Evolutionary conservation across 1,140 invertebrate species (phyloP), one percentile per base, ranked within the genome.

Genomic region (Augochlora pura): DNA sequence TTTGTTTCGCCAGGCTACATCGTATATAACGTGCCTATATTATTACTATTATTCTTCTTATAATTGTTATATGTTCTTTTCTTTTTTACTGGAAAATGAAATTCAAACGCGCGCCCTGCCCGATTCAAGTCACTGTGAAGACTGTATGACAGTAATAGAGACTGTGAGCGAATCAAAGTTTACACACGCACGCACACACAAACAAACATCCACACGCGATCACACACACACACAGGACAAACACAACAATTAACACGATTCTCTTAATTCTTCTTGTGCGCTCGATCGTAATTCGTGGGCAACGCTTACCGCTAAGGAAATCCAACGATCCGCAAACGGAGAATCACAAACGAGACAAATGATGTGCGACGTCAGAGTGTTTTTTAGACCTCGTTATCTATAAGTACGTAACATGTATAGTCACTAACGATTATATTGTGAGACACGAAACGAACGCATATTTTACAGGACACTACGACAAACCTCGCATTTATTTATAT

Each of bases 401-500:
- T 85, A 78, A 86, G 64, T 82, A 38, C 32, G 32, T 32, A n/a
- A 32, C 64, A 71, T 49, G 63, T 82, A 59, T 76, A 85, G 77
- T 81, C 80, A 80, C 64, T 54, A 86, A 78, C 71, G 38, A 80
- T 65, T 77, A 42, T 42, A 57, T 70, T 80, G 16, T 38, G 67
- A 71, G 73, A 79, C 52, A 27, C 65, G n/a, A 38, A 66, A 85
- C 59, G 25, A 42, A 70, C 82, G 68, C 70, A 82, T 86, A 80
- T 65, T 86, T 79, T 84, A 69, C 73, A 70, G 49, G 74, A 77
- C 73, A 84, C 72, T 77, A 73, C 27, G 54, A 81, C 73, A 81
- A 72, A 85, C 82, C 83, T 85, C 83, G 83, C 83, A 85, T 84
- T 85, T 85, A 85, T 85, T 85, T 85, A 80, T 84, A 85, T 81